Percentiles rank a stretch among this genome's conserved stretches.
phyloP scores from a whole-genome alignment of 2,113 vertebrate genomes.

The Acrocephalus arundinaceus region DNA sequence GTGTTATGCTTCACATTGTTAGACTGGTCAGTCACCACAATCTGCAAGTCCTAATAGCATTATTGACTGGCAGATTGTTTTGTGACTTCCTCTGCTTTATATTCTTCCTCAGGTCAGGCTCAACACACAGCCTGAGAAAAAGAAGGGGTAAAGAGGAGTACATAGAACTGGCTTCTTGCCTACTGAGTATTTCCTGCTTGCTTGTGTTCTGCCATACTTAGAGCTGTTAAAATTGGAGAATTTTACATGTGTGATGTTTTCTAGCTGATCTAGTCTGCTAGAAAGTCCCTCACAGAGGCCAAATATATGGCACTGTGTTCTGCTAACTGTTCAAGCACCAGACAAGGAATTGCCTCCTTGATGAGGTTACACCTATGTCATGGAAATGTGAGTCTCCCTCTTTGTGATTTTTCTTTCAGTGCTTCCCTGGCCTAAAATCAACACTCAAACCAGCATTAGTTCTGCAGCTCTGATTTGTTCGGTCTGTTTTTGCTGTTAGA shows the following conservation, averaged over 20 bases:
- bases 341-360: background rate
- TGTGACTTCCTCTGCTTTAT: background rate
- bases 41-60: background rate
- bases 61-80: background rate
- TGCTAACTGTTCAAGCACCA: background rate
- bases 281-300: background rate
- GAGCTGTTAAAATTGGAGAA: background rate
- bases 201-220: background rate
- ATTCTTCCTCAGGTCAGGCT: background rate
- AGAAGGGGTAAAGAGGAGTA: background rate
- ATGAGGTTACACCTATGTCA: background rate
- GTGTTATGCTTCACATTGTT: background rate
- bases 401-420: background rate
- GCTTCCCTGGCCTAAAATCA: background rate
- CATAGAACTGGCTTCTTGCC: background rate
- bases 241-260: background rate
- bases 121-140: background rate
- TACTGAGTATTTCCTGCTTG: background rate
- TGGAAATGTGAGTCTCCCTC: background rate
- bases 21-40: background rate
- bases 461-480: background rate
- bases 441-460: background rate
- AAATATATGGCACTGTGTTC: background rate
- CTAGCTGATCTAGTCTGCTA: background rate
- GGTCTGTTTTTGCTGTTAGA: background rate